A percentile compares a stretch with the other conserved stretches of the same genome.
phyloP scores from a whole-genome alignment of 2,113 vertebrate species.

The Pteruthius melanotis region DNA sequence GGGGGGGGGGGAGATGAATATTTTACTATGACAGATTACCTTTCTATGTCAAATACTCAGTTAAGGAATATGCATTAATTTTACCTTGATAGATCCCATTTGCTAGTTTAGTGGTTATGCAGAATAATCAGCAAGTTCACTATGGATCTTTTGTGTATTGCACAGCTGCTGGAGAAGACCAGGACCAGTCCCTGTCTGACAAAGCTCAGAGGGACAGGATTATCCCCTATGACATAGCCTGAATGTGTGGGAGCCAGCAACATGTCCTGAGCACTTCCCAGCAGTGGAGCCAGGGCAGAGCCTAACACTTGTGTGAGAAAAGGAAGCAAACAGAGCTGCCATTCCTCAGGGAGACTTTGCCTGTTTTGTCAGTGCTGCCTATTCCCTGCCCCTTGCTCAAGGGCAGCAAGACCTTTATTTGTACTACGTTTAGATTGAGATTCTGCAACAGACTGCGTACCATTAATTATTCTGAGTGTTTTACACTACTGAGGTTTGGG shows the following conservation, averaged over 20 bases:
- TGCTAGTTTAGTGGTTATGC: background rate
- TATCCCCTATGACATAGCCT: background rate
- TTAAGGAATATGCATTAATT: background rate
- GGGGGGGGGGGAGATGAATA: background rate
- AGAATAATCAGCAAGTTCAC: background rate
- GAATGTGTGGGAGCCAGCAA: rapidly evolving
- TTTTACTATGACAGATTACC: background rate
- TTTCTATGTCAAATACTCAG: background rate
- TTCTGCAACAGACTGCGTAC: background rate
- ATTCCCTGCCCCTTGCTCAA: background rate
- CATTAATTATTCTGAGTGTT: background rate
- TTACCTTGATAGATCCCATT: background rate
- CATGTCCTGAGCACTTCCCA: background rate
- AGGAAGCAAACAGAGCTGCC: background rate
- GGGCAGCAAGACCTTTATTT: background rate
- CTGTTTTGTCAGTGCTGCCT: background rate
- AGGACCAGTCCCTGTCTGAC: background rate
- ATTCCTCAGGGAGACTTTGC: background rate
- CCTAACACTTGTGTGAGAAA: background rate
- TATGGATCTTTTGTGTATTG: background rate
- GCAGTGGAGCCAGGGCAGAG: background rate
- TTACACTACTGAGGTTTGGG: background rate
- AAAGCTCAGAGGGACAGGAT: background rate
- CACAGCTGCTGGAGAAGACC: background rate
- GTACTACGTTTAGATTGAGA: background rate